Base-by-base conservation (phyloP, 2,888 invertebrate genomes). In the Clusia tigrina region DNA sequence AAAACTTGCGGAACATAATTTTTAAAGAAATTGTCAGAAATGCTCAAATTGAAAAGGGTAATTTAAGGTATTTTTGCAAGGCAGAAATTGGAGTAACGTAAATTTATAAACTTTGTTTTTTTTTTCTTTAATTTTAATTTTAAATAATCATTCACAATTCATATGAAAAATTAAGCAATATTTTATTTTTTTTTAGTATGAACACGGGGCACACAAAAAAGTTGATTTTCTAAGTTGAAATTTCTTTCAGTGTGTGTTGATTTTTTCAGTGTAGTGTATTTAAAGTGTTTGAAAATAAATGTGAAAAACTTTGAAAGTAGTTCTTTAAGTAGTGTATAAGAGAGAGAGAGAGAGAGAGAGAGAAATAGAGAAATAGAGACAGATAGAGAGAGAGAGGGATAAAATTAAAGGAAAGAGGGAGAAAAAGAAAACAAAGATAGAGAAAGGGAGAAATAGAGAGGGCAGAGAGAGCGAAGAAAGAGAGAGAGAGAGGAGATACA, bases 161-260 rank as follows among this genome's bases (percentile, higher is more conserved):
- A 26, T 54, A 58, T 54, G 20, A 38, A 18, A 26, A 38, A 15
- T 25, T 25, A 26, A 55, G 38, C 12, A 37, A 20, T 20, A 37
- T 37, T 26, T 5, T 17, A 54, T 23, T 23, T 5, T 54, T 25
- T 54, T 54, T 54, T 26, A 24, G n/a, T 23, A 54, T 6, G 5
- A 20, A 17, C 58, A 59, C 67, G 67, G 69, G 71, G 69, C 71
- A 71, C 69, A 69, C 69, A 68, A 68, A 71, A 69, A 71, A 69
- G 66, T 68, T 69, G 67, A 65, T 68, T 63, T 58, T 52, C 55
- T 38, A 60, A n/a, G 42, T 10, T 15, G 42, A 42, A 15, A 15
- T 15, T 15, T 42, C 3, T 42, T 42, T 2, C n/a, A 15, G 12
- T 42, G n/a, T 10, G 42, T 42, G 42, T 42, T 10, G 3, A 10